Base-by-base conservation (phyloP, 2,888 invertebrate species). In the Mesopsocus fuscifrons region DNA sequence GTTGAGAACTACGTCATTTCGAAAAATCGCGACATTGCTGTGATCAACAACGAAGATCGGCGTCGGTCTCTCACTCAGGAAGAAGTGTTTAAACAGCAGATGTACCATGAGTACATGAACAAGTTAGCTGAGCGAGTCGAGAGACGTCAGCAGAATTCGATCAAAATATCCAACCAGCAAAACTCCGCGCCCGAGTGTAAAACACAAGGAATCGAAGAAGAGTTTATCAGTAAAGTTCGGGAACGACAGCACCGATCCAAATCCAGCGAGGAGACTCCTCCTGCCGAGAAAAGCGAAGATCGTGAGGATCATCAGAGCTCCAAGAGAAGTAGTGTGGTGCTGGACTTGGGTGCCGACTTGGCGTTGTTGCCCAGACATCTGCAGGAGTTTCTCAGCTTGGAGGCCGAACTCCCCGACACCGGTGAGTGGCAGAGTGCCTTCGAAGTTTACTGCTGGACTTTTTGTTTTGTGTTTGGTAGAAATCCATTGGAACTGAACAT, bases 71-170 rank as follows among this genome's bases (percentile, higher is more conserved):
- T 38, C 20, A 18, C 38, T 40, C 78, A 43, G 34, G 51, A 51
- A 5, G 54, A 84, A 58, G 65, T 72, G 33, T 72, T 80, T 52
- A 43, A 84, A 5, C 76, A 78, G 50, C 74, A 76, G 60, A 85
- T 87, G 84, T 85, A 81, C 60, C 71, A 79, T 51, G 85, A 85
- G 58, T 85, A 84, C 62, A 71, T 83, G 55, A 67, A 68, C 54
- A 78, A 84, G 61, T 76, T 85, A 53, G 73, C 77, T 3, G 78
- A 80, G 56, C 68, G 83, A 9, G 74, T 80, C 52, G 77, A 84
- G 54, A 67, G 87, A 34, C 78, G 78, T 51, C 72, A 79, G 47
- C 75, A 80, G 43, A 83, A 81, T 62, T 71, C 84, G 17, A 77
- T 87, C 13, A 83, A 82, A 66, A 73, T 85, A 46, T 77, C 80